phyloP scores from a whole-genome alignment of 2,888 invertebrate genomes.

The Acleris sparsana region DNA sequence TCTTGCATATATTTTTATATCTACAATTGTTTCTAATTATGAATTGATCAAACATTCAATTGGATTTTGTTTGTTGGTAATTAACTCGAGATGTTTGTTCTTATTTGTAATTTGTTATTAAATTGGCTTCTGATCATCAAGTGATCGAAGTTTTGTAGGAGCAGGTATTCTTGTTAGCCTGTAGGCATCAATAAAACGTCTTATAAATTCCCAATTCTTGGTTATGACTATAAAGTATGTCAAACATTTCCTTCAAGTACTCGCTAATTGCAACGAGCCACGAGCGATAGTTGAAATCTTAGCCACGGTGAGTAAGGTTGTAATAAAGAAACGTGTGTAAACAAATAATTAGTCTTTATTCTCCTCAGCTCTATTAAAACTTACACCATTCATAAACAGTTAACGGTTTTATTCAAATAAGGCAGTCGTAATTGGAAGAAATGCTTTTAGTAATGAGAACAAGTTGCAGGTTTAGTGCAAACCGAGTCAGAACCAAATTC shows the following conservation, averaged over 20 bases:
- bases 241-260: neutral
- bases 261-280: neutral
- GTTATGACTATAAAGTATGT: neutral
- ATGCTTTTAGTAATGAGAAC: conserved; percentile 24
- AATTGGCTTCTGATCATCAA: conserved; percentile 74
- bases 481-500: conserved; percentile 45
- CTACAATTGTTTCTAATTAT: conserved; percentile 81
- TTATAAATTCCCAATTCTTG: neutral
- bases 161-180: conserved; percentile 48
- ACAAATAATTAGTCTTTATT: neutral
- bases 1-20: conserved; percentile 70
- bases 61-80: conserved; percentile 70
- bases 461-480: conserved; percentile 30
- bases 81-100: conserved; percentile 68
- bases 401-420: conserved; percentile 16
- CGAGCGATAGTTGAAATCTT: no score
- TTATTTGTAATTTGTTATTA: conserved; percentile 76
- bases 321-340: neutral
- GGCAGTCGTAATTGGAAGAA: conserved; percentile 12
- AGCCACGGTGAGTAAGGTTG: neutral
- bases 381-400: neutral
- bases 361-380: neutral
- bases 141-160: conserved; percentile 52
- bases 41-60: conserved; percentile 77
- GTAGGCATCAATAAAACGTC: neutral